These are phyloP conservation scores for Mastomys natalensis DNA, from an alignment of 2,113 vertebrate species.

Conservation along the genomic window DNA sequence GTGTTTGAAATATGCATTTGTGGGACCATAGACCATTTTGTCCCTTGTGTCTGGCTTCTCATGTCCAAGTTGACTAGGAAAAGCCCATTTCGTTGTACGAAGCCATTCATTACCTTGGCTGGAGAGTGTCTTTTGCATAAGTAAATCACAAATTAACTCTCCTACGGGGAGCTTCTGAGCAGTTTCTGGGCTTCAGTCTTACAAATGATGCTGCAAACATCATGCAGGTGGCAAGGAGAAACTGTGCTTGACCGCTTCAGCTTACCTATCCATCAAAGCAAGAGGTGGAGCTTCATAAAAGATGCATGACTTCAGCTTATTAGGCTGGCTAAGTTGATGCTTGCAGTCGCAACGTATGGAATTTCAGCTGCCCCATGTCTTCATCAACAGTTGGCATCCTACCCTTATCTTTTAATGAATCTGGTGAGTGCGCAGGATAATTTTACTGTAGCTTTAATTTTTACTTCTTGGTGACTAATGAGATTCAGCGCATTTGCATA, in stretches of 20 bases:
- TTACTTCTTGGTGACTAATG: conserved; percentile 31
- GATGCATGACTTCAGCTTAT: conserved; percentile 13
- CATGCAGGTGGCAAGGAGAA: not conserved
- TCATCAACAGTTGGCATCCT: not conserved
- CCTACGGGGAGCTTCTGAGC: not conserved
- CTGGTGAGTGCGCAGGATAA: not conserved
- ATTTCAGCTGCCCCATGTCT: not conserved
- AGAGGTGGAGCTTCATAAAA: not conserved
- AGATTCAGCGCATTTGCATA: not conserved
- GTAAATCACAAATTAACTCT: not conserved
- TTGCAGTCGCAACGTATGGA: not conserved
- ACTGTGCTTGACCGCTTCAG: not conserved
- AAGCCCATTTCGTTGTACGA: not conserved
- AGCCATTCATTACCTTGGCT: conserved; percentile 9
- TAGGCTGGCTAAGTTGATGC: not conserved
- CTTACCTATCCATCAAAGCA: not conserved
- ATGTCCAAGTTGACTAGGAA: not conserved
- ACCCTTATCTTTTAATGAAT: conserved; percentile 13
- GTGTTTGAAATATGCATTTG: not conserved
- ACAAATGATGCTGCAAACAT: conserved; percentile 3
- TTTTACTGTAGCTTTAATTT: not conserved
- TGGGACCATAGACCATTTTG: not conserved
- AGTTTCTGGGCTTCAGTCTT: conserved; percentile 15
- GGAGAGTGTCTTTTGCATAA: conserved; percentile 8
- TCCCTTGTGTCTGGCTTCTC: not conserved